phyloP scores from a whole-genome alignment of 2,113 vertebrate genomes.

The Turnix velox region DNA sequence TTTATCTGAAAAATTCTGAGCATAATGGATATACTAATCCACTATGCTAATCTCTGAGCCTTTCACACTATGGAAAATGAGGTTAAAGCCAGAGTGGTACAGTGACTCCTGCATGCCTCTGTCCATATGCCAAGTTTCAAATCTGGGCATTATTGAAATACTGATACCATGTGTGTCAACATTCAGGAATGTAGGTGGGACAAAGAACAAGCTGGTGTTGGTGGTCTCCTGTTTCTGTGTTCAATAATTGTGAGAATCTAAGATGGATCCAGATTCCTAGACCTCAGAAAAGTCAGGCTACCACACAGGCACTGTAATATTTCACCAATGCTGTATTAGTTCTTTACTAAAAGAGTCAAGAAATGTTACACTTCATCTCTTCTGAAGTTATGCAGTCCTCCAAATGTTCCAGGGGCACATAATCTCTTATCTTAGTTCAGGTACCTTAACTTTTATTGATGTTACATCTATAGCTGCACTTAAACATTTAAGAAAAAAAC shows the following conservation, averaged over 20 bases:
- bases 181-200: not conserved
- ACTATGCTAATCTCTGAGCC: not conserved
- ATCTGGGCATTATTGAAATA: not conserved
- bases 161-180: not conserved
- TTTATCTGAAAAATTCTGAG: conserved; percentile 3
- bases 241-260: not conserved
- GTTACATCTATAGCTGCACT: not conserved
- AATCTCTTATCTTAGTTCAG: not conserved
- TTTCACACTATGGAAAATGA: not conserved
- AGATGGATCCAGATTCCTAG: not conserved
- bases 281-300: not conserved
- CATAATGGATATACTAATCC: not conserved
- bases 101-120: not conserved
- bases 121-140: not conserved
- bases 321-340: not conserved
- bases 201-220: not conserved
- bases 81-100: not conserved
- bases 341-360: not conserved
- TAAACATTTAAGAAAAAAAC: not conserved
- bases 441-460: not conserved
- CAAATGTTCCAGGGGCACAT: not conserved
- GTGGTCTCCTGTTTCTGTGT: not conserved
- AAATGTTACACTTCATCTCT: not conserved
- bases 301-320: not conserved
- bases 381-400: not conserved